These are phyloP conservation scores for Entomyzon cyanotis DNA, from an alignment of 2,113 vertebrate species.

Conservation along the genomic window DNA sequence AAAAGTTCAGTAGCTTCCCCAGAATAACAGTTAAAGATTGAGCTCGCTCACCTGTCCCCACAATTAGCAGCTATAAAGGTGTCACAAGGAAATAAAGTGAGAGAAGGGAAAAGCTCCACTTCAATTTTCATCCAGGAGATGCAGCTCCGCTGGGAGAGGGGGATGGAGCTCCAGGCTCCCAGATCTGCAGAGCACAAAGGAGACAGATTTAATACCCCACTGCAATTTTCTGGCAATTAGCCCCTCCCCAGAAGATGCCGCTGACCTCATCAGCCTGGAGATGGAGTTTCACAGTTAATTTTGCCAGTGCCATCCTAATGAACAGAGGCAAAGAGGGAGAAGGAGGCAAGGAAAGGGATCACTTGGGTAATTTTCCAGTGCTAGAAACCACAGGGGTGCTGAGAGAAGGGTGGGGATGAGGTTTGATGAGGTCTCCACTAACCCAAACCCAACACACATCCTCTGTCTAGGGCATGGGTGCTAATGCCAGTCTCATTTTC, in stretches of 20 bases:
- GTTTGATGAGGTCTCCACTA: not conserved
- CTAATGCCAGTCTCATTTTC: accelerated
- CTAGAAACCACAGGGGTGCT: not conserved
- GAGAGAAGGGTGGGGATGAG: not conserved
- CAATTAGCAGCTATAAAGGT: conserved; percentile 52
- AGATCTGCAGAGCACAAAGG: not conserved
- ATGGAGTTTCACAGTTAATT: not conserved
- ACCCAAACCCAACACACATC: not conserved
- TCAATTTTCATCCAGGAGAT: not conserved
- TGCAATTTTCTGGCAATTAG: conserved; percentile 45
- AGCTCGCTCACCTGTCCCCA: conserved; percentile 55
- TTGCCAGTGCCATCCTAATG: not conserved
- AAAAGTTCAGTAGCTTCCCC: conserved; percentile 22
- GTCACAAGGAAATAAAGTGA: not conserved
- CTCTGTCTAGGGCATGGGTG: accelerated
- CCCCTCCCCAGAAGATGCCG: conserved; percentile 22
- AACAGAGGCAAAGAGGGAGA: not conserved
- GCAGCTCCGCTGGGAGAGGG: not conserved
- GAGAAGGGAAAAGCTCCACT: not conserved
- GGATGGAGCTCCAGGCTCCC: not conserved
- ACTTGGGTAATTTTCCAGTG: not conserved
- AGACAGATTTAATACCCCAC: not conserved
- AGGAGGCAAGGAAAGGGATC: not conserved
- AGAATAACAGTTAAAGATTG: conserved; percentile 32
- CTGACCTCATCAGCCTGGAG: conserved; percentile 11